Percentiles rank a stretch among this genome's conserved stretches.
Evolutionary conservation across 2,888 invertebrate genomes (phyloP).

Genomic region (Perizoma affinitatum): DNA sequence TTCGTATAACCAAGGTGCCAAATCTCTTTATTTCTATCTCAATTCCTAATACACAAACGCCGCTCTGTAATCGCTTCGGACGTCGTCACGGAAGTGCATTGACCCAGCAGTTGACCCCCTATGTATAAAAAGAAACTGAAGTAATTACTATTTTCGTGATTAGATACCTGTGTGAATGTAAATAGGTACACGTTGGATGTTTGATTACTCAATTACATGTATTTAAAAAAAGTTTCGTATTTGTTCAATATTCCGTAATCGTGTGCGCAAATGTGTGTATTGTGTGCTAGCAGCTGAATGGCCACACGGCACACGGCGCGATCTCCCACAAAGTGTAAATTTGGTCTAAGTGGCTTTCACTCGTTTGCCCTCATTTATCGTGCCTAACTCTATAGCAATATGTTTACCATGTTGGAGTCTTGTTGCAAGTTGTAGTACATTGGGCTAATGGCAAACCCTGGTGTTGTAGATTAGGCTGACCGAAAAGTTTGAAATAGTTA

Average conservation of each 20-base stretch:
- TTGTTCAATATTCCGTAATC: conserved; percentile 38
- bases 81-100: conserved; percentile 81
- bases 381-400: conserved; percentile 67
- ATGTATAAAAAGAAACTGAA: conserved; percentile 50
- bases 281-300: conserved; percentile 74
- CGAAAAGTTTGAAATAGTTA: too few species aligned
- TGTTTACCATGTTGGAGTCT: conserved; percentile 68
- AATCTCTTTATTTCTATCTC: conserved; percentile 55
- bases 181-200: conserved; percentile 21
- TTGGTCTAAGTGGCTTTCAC: conserved; percentile 81
- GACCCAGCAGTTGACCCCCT: conserved; percentile 79
- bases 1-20: conserved; percentile 47
- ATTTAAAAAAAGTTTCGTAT: conserved; percentile 7
- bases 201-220: conserved; percentile 22
- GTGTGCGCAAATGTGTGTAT: conserved; percentile 44
- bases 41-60: conserved; percentile 61
- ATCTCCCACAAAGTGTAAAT: conserved; percentile 84
- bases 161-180: conserved; percentile 41
- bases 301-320: conserved; percentile 56
- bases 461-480: too few species aligned
- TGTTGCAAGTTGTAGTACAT: conserved; percentile 43
- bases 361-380: conserved; percentile 78
- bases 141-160: conserved; percentile 43
- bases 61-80: conserved; percentile 72
- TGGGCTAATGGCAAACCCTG: too few species aligned